Conservation (phyloP, 2,797 vertebrate species). For the Sitta carolinensis region DNA sequence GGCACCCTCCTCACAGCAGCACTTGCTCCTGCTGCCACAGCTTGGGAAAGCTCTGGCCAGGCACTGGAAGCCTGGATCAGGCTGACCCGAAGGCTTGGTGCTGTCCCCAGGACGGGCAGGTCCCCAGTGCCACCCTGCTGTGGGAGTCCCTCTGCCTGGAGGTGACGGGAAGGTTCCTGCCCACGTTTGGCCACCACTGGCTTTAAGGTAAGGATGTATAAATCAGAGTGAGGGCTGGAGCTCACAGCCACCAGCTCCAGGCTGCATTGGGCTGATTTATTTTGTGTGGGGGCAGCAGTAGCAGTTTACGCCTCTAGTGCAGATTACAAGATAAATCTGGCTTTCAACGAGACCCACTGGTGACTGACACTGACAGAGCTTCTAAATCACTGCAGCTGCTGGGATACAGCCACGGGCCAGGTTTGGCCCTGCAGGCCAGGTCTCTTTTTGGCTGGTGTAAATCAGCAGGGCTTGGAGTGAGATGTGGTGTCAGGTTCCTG, state of each 20-base stretch:
- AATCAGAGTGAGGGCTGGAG: background rate
- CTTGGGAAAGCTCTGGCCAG: accelerated
- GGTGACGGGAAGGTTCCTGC: background rate
- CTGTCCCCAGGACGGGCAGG: background rate
- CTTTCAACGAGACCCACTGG: constrained; percentile 35
- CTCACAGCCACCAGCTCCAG: background rate
- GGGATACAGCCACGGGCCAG: background rate
- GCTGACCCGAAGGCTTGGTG: background rate
- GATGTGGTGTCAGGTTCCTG: constrained; percentile 48
- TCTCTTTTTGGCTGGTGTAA: constrained; percentile 48
- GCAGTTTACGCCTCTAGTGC: constrained; percentile 33
- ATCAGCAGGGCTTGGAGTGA: constrained; percentile 36
- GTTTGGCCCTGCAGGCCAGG: constrained; percentile 19
- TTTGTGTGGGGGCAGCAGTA: constrained; percentile 37
- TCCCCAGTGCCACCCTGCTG: background rate
- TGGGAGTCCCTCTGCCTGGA: background rate
- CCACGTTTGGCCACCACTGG: accelerated
- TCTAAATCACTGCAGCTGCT: constrained; percentile 3
- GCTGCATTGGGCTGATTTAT: constrained; percentile 32
- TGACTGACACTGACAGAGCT: constrained; percentile 56
- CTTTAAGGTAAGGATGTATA: background rate
- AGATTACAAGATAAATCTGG: constrained; percentile 65
- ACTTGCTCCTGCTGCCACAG: background rate
- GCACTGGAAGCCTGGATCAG: background rate
- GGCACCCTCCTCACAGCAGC: background rate